phyloP scores from a whole-genome alignment of 2,113 vertebrate genomes.

The Saguinus midas region DNA sequence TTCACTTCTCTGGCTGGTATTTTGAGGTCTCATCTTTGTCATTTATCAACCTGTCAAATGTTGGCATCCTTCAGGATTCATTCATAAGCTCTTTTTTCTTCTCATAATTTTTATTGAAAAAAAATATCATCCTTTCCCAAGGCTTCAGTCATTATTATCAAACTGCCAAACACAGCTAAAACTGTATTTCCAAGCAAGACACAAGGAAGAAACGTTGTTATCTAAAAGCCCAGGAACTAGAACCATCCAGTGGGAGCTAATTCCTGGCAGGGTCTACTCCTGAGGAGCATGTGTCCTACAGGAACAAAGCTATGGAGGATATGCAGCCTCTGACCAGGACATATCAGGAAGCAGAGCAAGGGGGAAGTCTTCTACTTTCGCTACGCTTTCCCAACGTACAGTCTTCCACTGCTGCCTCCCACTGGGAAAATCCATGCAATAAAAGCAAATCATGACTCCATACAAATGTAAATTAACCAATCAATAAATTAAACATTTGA shows the following conservation, averaged over 20 bases:
- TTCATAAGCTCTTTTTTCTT: background rate
- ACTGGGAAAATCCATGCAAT: background rate
- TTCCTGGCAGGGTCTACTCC: background rate
- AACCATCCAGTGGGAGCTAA: background rate
- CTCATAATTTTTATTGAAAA: background rate
- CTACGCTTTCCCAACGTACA: background rate
- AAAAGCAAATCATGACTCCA: background rate
- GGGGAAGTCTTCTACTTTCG: background rate
- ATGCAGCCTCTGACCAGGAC: background rate
- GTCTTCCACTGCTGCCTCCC: background rate
- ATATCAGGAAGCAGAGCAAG: no score
- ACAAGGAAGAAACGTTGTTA: no score
- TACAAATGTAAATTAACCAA: background rate
- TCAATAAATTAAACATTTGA: background rate
- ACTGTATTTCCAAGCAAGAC: background rate
- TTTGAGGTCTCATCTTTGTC: background rate
- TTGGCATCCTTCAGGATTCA: background rate
- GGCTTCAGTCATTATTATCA: background rate
- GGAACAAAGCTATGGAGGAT: background rate
- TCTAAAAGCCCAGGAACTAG: background rate
- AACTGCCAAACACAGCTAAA: background rate
- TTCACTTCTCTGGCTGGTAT: background rate
- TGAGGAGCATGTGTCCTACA: background rate
- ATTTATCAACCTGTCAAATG: background rate
- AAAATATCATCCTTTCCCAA: background rate